A percentile compares a stretch with the other conserved stretches of the same genome.
Evolutionary conservation across 2,797 vertebrate genomes (phyloP).

Genomic region (Myotis myotis): DNA sequence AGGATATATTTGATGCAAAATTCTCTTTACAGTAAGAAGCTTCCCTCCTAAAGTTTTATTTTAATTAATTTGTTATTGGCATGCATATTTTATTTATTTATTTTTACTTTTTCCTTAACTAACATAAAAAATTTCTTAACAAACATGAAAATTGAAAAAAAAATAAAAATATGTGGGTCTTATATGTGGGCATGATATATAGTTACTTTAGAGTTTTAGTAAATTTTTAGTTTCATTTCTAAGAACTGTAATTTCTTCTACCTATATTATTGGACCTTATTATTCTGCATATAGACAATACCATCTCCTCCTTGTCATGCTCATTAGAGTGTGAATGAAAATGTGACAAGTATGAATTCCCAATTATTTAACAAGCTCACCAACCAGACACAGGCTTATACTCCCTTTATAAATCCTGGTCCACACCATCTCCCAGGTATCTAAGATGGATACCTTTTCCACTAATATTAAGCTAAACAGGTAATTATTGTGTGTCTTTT

Average conservation of each 20-base stretch:
- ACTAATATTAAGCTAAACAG: background rate
- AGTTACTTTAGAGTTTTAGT: background rate
- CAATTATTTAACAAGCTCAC: background rate
- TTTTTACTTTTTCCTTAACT: background rate
- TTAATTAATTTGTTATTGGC: background rate
- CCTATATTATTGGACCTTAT: background rate
- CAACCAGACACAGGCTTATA: background rate
- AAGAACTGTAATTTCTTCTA: background rate
- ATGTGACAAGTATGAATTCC: background rate
- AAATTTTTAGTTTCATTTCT: background rate
- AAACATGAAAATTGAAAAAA: background rate
- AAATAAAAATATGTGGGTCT: background rate
- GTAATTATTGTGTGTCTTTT: background rate
- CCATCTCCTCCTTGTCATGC: background rate
- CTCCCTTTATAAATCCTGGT: background rate
- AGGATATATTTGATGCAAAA: conserved; percentile 14
- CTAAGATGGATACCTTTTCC: background rate
- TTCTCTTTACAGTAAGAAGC: background rate
- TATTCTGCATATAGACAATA: background rate
- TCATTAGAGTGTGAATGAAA: background rate
- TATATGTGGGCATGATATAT: background rate
- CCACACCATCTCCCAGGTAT: too few species aligned
- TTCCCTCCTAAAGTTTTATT: background rate
- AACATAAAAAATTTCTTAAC: background rate
- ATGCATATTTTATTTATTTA: background rate